Percentiles rank a stretch among this genome's conserved stretches.
Evolutionary conservation across 2,797 vertebrate genomes (phyloP).

Genomic region (Pseudomugil gertrudae): DNA sequence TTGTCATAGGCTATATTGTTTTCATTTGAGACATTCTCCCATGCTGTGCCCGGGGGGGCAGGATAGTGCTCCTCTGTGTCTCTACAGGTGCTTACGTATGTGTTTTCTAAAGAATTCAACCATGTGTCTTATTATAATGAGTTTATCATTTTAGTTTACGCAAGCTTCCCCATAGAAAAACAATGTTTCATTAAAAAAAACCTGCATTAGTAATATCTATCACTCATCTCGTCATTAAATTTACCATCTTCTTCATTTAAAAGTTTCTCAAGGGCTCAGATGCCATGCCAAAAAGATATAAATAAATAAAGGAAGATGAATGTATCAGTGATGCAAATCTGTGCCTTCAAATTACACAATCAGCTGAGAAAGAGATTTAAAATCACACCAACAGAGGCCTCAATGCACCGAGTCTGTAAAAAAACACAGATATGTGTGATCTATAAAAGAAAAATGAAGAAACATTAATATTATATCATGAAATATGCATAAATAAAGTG

Average conservation of each 20-base stretch:
- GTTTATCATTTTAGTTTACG: slow-evolving; percentile 22
- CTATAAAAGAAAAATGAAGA: slow-evolving; percentile 20
- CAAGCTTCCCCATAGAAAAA: slow-evolving; percentile 3
- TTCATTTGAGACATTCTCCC: slow-evolving; percentile 64
- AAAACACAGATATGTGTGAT: slow-evolving; percentile 26
- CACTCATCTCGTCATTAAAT: slow-evolving; percentile 18
- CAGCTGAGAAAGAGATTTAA: slow-evolving; percentile 33
- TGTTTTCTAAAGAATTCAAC: slow-evolving; percentile 12
- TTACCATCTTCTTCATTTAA: slow-evolving; percentile 7
- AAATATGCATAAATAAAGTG: slow-evolving; percentile 29
- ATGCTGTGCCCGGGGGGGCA: slow-evolving; percentile 54
- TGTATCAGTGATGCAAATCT: slow-evolving; percentile 45
- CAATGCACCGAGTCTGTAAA: slow-evolving; percentile 10
- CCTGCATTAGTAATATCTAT: slow-evolving; percentile 4
- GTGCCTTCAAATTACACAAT: slow-evolving; percentile 28
- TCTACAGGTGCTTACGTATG: slow-evolving; percentile 12
- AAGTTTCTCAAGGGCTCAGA: slow-evolving; percentile 36
- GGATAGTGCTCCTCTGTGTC: slow-evolving; percentile 28
- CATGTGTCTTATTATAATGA: slow-evolving; percentile 24
- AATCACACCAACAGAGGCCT: slow-evolving; percentile 41
- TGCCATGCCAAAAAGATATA: slow-evolving; percentile 25
- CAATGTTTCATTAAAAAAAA: slow-evolving; percentile 3
- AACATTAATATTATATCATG: slow-evolving; percentile 14
- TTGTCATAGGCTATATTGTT: slow-evolving; percentile 72
- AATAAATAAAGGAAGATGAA: slow-evolving; percentile 8